Evolutionary conservation across 2,888 invertebrate species (phyloP), one percentile per base, ranked within the genome.

Genomic region (Xanthorhoe spadicearia): DNA sequence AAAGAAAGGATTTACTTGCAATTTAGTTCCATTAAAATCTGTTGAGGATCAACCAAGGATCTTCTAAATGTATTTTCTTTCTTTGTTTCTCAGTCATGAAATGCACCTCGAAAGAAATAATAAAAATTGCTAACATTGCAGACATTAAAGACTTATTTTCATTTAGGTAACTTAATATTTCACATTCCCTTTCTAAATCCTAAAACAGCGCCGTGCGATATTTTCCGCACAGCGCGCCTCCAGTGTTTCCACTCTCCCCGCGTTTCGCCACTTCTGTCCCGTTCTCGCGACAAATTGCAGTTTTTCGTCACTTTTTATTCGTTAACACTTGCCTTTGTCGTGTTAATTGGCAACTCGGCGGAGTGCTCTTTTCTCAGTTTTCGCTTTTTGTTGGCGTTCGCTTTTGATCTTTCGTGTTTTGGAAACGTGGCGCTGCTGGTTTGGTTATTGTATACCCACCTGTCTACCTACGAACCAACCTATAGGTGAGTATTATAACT

Each of bases 301-400:
- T 50, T 52, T 59, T 35, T 53, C 17, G 61, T 57, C 23, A 38
- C 61, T 54, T 64, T 59, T 64, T 51, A 32, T 18, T 13, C 57
- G 50, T 48, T 58, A 62, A 72, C 73, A 72, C 69, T 68, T 63
- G 38, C 43, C 66, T 52, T 48, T 62, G 57, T 51, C 48, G 53
- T 56, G 59, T 72, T 70, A 71, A 71, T 73, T 72, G 69, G 68
- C 67, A 64, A 61, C 32, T 32, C 58, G 19, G 28, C n/a, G 50
- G 68, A 58, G 55, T 63, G 64, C 38, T 64, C 61, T 66, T 68
- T 71, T 57, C 15, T 64, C 55, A 38, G 58, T 57, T 18, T 59
- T 52, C 58, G 50, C 17, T 58, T 63, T 62, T 68, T 62, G 50
- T 58, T 60, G 49, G 19, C 50, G 35, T 58, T 32, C 46, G 18